Percentiles rank a stretch among this genome's conserved stretches.
phyloP scores from a whole-genome alignment of 2,113 vertebrate species.

The Nycticebus coucang region DNA sequence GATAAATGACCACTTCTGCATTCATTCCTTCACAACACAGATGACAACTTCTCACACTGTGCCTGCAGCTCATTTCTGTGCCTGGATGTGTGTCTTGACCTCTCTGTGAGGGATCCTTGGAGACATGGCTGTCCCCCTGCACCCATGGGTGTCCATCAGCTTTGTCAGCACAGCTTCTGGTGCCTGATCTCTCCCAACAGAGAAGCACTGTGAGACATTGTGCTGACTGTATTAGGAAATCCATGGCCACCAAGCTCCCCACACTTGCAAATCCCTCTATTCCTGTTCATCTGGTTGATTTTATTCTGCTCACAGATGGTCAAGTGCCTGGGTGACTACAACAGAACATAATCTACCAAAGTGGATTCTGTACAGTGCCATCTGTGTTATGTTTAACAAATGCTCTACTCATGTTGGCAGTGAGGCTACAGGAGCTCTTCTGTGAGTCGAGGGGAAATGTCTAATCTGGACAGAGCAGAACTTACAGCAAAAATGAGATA shows the following conservation, averaged over 20 bases:
- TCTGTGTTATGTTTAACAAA: no score
- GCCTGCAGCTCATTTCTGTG: not conserved
- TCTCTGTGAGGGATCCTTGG: fast-evolving
- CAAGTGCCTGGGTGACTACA: not conserved
- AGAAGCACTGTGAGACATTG: not conserved
- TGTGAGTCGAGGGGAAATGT: not conserved
- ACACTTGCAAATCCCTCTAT: not conserved
- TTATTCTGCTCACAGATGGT: not conserved
- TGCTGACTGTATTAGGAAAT: not conserved
- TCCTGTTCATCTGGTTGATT: not conserved
- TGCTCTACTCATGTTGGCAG: not conserved
- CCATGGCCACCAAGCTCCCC: not conserved
- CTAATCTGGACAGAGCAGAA: not conserved
- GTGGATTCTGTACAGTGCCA: not conserved
- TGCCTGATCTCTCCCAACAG: not conserved
- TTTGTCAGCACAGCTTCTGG: not conserved
- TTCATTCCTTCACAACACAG: not conserved
- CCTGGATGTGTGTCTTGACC: no score
- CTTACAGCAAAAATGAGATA: not conserved
- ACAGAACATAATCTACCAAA: not conserved
- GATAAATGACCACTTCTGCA: not conserved
- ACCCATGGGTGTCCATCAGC: not conserved
- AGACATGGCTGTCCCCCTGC: not conserved
- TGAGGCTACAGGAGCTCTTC: not conserved
- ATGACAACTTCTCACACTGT: no score